Conservation (phyloP, 2,797 vertebrate species). For the Agapornis canus region DNA sequence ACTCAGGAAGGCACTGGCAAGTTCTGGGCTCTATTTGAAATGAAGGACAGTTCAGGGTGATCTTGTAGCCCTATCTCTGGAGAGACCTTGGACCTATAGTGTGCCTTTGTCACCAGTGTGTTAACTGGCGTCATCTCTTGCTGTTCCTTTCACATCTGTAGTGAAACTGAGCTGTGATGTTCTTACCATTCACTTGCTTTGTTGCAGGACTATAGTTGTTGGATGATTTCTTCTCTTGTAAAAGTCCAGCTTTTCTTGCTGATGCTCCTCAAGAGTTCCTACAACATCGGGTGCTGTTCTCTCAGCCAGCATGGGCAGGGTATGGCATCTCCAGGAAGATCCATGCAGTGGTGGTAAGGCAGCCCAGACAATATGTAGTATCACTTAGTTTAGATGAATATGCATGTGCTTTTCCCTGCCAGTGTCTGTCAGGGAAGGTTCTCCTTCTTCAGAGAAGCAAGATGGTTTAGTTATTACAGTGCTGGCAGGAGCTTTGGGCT, state of each 20-base stretch:
- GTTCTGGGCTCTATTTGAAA: neutral
- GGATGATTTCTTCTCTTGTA: neutral
- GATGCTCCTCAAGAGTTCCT: neutral
- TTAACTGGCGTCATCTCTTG: neutral
- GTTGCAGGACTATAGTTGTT: neutral
- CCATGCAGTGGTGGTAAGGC: neutral
- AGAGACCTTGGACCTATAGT: neutral
- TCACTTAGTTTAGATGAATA: neutral
- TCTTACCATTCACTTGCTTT: neutral
- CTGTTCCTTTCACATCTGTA: neutral
- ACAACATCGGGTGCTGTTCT: accelerated
- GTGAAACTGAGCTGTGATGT: neutral
- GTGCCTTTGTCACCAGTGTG: neutral
- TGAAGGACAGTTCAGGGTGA: neutral
- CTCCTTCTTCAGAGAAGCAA: neutral
- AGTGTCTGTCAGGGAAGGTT: neutral
- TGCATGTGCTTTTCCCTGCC: neutral
- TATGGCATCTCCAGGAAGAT: neutral
- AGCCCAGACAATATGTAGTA: neutral
- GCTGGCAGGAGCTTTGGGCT: neutral
- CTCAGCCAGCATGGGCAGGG: neutral
- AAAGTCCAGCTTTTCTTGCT: neutral
- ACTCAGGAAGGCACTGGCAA: neutral
- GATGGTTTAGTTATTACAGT: neutral
- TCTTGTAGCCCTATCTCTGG: neutral